A percentile compares a stretch with the other conserved stretches of the same genome.
Conservation (phyloP, 2,888 invertebrate genomes). For the Hyposoter didymator region DNA sequence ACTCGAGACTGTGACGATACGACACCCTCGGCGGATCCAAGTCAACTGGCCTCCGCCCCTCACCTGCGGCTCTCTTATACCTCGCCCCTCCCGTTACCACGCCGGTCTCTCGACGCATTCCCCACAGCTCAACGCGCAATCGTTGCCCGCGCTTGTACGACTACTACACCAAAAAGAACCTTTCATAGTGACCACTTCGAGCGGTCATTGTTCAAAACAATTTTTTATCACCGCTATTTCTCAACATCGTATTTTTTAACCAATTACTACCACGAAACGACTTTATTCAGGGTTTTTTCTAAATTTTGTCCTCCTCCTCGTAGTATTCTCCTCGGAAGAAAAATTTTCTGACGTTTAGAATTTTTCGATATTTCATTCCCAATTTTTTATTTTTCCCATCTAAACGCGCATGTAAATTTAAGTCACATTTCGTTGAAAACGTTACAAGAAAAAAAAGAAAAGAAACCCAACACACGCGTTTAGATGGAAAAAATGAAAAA, state of each 20-base stretch:
- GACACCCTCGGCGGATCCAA: slow-evolving; percentile 73
- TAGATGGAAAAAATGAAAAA: no score
- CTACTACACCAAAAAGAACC: slow-evolving; percentile 52
- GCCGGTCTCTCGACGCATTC: slow-evolving; percentile 64
- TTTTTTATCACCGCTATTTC: not conserved
- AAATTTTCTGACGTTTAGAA: no score
- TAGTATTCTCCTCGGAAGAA: no score
- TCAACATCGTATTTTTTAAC: not conserved
- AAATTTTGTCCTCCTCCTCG: no score
- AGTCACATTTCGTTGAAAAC: no score
- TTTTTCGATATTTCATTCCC: no score
- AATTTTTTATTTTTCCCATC: no score
- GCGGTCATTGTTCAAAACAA: slow-evolving; percentile 36
- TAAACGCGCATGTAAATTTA: no score
- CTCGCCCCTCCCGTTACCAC: slow-evolving; percentile 71
- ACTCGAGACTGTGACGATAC: slow-evolving; percentile 28
- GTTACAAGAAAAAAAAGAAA: no score
- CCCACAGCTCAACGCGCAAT: slow-evolving; percentile 76
- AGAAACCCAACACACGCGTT: no score
- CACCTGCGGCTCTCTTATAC: slow-evolving; percentile 80
- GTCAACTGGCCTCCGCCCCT: slow-evolving; percentile 83
- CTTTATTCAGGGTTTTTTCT: no score
- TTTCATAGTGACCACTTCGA: slow-evolving; percentile 65
- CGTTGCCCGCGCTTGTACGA: slow-evolving; percentile 72
- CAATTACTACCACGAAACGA: no score